These are phyloP conservation scores for Bambusicola thoracicus DNA, from an alignment of 2,113 vertebrate species.

Conservation along the genomic window DNA sequence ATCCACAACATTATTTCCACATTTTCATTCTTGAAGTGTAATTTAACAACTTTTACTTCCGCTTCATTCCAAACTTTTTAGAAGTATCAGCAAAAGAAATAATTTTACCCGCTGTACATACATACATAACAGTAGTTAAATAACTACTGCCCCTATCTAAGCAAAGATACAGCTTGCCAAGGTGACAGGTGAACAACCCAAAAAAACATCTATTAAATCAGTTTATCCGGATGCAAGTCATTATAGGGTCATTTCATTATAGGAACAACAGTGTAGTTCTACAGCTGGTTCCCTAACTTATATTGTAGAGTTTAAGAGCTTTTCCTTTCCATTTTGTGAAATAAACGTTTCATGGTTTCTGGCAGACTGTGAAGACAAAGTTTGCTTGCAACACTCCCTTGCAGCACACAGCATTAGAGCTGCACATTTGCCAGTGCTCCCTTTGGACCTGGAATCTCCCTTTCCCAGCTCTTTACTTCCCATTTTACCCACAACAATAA, in stretches of 20 bases:
- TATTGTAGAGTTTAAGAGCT: background rate
- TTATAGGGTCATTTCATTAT: background rate
- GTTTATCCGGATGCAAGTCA: background rate
- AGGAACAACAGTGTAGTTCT: background rate
- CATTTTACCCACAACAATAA: background rate
- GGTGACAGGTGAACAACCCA: background rate
- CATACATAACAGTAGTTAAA: no score
- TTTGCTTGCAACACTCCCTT: background rate
- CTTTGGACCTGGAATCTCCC: background rate
- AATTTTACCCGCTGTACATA: background rate
- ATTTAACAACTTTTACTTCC: background rate
- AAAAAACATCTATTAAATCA: background rate
- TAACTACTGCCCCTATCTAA: background rate
- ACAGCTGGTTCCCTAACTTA: background rate
- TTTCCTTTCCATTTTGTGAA: constrained; percentile 37
- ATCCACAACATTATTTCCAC: background rate
- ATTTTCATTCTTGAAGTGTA: background rate
- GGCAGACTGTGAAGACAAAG: constrained; percentile 33
- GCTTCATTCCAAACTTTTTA: background rate
- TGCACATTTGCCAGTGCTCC: background rate
- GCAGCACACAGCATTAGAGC: background rate
- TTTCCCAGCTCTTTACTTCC: background rate
- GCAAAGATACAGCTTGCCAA: background rate
- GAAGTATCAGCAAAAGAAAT: background rate
- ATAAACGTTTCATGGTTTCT: constrained; percentile 22